Evolutionary conservation across 2,113 vertebrate species (phyloP).

Genomic region (Loxodonta africana): DNA sequence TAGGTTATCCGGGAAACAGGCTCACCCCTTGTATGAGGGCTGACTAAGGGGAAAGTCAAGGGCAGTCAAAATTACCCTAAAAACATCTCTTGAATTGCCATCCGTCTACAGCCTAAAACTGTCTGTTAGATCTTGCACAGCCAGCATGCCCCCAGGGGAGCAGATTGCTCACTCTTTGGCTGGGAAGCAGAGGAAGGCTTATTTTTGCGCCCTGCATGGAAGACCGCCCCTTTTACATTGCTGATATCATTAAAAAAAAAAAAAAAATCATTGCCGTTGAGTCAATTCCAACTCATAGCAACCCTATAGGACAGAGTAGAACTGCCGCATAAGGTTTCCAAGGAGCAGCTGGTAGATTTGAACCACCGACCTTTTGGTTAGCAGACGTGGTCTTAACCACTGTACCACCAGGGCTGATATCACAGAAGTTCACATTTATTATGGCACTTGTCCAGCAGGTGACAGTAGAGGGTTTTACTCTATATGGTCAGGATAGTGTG

Average conservation of each 20-base stretch:
- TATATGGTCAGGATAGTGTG: rapidly evolving
- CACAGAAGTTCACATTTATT: neutral
- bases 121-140: neutral
- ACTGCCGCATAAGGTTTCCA: too few species aligned
- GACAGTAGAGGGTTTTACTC: conserved; percentile 43
- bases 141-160: neutral
- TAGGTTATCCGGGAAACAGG: neutral
- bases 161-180: neutral
- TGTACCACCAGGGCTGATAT: too few species aligned
- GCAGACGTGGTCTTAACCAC: too few species aligned
- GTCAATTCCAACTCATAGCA: too few species aligned
- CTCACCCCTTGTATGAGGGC: neutral
- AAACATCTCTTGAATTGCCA: neutral
- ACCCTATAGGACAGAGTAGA: too few species aligned
- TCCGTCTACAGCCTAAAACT: too few species aligned
- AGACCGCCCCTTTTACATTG: too few species aligned
- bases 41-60: neutral
- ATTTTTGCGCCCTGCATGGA: neutral
- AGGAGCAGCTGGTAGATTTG: too few species aligned
- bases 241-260: rapidly evolving
- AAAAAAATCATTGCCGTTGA: too few species aligned
- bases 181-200: neutral
- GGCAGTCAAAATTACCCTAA: neutral
- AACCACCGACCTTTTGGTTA: too few species aligned
- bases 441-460: neutral